Percentiles rank a stretch among this genome's conserved stretches.
Evolutionary conservation across 2,113 vertebrate species (phyloP).

Genomic region (Hemichromis elongatus): DNA sequence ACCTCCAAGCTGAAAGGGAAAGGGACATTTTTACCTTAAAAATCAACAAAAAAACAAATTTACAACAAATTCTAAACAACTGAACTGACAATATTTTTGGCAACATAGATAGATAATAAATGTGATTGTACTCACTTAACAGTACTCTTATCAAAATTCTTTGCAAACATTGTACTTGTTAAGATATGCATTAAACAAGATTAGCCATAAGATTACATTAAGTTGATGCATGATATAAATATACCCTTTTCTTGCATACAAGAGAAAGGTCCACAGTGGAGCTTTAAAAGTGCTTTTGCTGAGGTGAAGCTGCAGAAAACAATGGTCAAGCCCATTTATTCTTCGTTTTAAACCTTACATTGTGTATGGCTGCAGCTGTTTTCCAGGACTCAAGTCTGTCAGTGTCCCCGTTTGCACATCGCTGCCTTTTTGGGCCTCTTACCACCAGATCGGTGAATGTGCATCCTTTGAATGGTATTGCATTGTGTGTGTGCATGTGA

Average conservation of each 20-base stretch:
- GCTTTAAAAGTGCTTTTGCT: neutral
- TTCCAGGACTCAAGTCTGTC: neutral
- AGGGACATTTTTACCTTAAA: neutral
- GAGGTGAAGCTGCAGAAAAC: neutral
- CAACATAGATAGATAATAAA: neutral
- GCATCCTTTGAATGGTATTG: neutral
- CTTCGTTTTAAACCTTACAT: neutral
- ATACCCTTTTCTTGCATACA: fast-evolving
- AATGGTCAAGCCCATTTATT: neutral
- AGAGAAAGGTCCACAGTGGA: neutral
- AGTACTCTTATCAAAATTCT: neutral
- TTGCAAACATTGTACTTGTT: neutral
- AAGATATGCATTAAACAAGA: neutral
- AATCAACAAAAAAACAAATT: neutral
- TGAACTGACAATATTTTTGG: neutral
- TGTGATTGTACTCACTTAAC: neutral
- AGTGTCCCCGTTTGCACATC: neutral
- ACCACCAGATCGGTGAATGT: neutral
- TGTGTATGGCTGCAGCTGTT: neutral
- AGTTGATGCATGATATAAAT: neutral
- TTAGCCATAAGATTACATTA: neutral
- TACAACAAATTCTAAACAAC: neutral
- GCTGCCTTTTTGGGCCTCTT: neutral
- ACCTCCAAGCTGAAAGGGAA: neutral
- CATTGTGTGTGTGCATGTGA: neutral